These are phyloP conservation scores for Atta texana DNA, from an alignment of 1,140 invertebrate species.

Conservation along the genomic window DNA sequence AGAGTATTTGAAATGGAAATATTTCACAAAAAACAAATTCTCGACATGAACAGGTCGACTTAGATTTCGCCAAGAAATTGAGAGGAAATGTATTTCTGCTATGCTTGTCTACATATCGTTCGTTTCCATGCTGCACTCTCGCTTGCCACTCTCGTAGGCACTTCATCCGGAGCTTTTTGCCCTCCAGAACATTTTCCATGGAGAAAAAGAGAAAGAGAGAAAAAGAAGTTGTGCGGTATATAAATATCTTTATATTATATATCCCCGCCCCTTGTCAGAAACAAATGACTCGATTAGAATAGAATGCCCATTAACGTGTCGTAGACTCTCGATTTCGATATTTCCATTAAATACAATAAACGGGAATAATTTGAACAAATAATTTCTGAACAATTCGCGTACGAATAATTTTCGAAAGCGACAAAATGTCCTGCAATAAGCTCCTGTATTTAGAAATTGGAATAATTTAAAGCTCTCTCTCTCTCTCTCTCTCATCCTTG, in stretches of 20 bases:
- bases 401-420: background rate
- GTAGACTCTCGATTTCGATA: background rate
- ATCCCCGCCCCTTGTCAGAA: constrained; percentile 19
- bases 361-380: background rate
- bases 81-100: background rate
- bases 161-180: constrained; percentile 28
- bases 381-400: background rate
- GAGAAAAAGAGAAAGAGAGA: background rate
- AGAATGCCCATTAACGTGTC: constrained; percentile 25
- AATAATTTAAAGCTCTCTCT: background rate
- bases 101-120: background rate
- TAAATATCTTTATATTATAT: constrained; percentile 52
- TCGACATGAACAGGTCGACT: background rate
- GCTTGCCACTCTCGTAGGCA: background rate
- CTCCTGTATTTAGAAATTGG: background rate
- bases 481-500: background rate
- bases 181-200: constrained; percentile 20
- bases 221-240: background rate
- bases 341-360: background rate
- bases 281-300: constrained; percentile 44
- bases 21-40: background rate
- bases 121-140: background rate
- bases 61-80: background rate
- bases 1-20: background rate
- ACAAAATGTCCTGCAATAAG: background rate